Evolutionary conservation across 2,888 invertebrate genomes (phyloP).

Genomic region (Aelia acuminata): DNA sequence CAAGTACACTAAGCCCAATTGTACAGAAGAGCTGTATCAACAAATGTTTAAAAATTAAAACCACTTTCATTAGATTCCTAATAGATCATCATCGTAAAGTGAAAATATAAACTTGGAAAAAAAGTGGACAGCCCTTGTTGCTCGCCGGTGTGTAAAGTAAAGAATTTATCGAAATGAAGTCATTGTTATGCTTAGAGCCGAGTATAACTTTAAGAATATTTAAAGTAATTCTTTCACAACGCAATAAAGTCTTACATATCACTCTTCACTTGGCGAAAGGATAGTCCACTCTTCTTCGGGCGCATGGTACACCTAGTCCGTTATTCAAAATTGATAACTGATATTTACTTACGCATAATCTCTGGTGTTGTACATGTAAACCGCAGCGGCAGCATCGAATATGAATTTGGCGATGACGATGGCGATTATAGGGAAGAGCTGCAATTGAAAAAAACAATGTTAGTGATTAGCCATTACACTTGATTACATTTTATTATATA

Average conservation of each 20-base stretch:
- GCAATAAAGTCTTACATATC: neutral
- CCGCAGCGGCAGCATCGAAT: neutral
- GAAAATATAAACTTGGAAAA: neutral
- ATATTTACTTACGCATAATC: conserved; percentile 64
- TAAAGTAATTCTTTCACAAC: neutral
- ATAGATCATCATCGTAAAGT: neutral
- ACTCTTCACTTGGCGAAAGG: neutral
- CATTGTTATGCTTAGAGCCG: neutral
- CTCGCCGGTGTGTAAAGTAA: neutral
- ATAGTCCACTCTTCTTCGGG: conserved; percentile 26
- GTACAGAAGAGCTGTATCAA: conserved; percentile 36
- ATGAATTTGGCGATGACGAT: neutral
- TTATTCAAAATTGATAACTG: neutral
- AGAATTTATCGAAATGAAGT: neutral
- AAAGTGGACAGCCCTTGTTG: neutral
- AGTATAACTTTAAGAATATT: neutral
- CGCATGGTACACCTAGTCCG: neutral
- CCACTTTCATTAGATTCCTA: neutral
- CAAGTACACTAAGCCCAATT: neutral
- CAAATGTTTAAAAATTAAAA: neutral
- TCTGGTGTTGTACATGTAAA: conserved; percentile 55
- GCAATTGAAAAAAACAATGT: conserved; percentile 47
- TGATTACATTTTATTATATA: neutral
- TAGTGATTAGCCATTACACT: neutral
- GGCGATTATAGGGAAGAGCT: conserved; percentile 60